Evolutionary conservation across 2,888 invertebrate genomes (phyloP).

Genomic region (Acronicta aceris): DNA sequence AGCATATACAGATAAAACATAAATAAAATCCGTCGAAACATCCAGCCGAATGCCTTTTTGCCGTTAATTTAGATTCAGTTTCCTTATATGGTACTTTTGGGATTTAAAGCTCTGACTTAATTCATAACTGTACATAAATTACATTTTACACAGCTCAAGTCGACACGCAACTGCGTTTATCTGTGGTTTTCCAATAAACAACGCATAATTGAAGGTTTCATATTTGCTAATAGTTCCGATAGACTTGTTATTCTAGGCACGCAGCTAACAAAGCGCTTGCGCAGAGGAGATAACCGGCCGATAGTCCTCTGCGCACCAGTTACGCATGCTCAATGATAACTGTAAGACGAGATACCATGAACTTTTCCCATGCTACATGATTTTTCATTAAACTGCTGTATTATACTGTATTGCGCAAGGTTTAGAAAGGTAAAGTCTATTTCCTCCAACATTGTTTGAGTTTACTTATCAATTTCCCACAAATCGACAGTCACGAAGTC

Average conservation of each 20-base stretch:
- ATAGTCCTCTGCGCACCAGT: slow-evolving; percentile 71
- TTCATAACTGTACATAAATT: slow-evolving; percentile 63
- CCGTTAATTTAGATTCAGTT: slow-evolving; percentile 57
- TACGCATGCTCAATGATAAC: slow-evolving; percentile 82
- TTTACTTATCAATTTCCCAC: slow-evolving; percentile 75
- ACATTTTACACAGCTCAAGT: slow-evolving; percentile 49
- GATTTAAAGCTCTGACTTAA: slow-evolving; percentile 53
- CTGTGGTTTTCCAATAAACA: slow-evolving; percentile 66
- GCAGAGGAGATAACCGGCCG: slow-evolving; percentile 74
- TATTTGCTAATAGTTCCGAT: slow-evolving; percentile 82
- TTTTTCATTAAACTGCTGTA: slow-evolving; percentile 73
- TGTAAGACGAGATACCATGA: slow-evolving; percentile 74
- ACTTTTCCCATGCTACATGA: slow-evolving; percentile 75
- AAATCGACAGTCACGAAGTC: slow-evolving; percentile 77
- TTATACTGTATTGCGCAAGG: slow-evolving; percentile 61
- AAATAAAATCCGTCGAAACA: slow-evolving; percentile 58
- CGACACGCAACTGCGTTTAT: slow-evolving; percentile 51
- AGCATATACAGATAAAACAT: slow-evolving; percentile 57
- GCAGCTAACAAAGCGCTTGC: slow-evolving; percentile 83
- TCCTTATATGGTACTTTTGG: slow-evolving; percentile 60
- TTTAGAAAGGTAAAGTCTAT: slow-evolving; percentile 49
- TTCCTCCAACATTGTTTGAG: slow-evolving; percentile 67
- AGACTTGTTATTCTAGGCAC: slow-evolving; percentile 84
- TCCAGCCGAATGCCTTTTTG: slow-evolving; percentile 48
- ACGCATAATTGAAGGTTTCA: slow-evolving; percentile 76